Evolutionary conservation across 2,888 invertebrate species (phyloP), one percentile per base, ranked within the genome.

Genomic region (Ophion costatus): DNA sequence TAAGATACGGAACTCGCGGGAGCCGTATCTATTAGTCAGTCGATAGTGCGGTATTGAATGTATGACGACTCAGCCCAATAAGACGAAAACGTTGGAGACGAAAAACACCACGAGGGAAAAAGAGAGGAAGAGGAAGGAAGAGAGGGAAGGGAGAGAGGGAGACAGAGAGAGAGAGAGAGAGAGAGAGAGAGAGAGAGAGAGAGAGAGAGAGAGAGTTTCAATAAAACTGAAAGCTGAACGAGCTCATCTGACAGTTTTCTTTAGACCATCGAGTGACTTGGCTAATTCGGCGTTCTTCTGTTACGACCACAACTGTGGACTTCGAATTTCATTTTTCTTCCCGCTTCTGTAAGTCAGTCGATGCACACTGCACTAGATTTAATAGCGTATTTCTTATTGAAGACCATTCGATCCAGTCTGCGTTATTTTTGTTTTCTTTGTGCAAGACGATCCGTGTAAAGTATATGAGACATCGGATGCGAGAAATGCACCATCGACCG

Each of bases 161-260:
- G 33, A 33, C 24, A 29, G 59, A 29, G 70, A 10, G 51, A n/a
- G 59, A 73, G 61, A 70, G n/a, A 51, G 61, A 70, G 45, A n/a
- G 45, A 51, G 61, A 33, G 33, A 33, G 33, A 33, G 33, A 33
- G 33, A 33, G 45, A 10, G 51, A n/a, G 59, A 73, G 61, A 51
- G 70, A 71, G 70, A 63, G 59, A 22, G 78, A 45, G 66, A 20
- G 45, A 56, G 71, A 56, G 70, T 38, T 57, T 29, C 56, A 38
- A 85, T 82, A 85, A 82, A 85, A 71, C 67, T 67, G 57, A 76
- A 76, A 73, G 56, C 42, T 67, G n/a, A 61, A 33, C 70, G 70
- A 17, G 42, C 24, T 42, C 24, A 9, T 45, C n/a, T 22, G 70
- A 67, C 85, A 85, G 80, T 85, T 76, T 85, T 77, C 75, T 63